phyloP scores from a whole-genome alignment of 2,888 invertebrate species.

The Digitonthophagus gazella region DNA sequence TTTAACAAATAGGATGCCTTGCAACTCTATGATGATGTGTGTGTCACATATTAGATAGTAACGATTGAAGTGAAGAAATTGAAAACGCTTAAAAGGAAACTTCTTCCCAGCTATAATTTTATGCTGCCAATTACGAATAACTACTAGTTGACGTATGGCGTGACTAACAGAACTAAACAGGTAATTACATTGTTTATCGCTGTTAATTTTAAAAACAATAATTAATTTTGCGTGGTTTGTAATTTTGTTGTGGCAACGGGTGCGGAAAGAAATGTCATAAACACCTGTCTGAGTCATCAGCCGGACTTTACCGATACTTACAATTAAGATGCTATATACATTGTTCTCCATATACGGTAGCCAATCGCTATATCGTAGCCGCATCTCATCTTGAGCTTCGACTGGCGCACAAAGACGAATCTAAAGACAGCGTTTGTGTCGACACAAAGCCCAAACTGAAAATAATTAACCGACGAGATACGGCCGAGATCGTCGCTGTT shows the following conservation, averaged over 20 bases:
- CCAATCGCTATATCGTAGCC: neutral
- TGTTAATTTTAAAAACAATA: neutral
- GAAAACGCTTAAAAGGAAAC: neutral
- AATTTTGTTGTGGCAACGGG: neutral
- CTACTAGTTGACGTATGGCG: neutral
- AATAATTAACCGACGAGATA: neutral
- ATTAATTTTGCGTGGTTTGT: neutral
- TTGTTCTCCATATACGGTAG: neutral
- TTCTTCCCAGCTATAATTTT: neutral
- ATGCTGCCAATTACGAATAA: neutral
- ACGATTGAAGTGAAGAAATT: neutral
- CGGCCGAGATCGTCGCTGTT: neutral
- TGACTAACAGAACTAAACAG: neutral
- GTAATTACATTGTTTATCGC: neutral
- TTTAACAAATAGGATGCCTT: neutral
- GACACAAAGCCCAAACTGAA: neutral
- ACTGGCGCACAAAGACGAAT: neutral
- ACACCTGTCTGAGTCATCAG: neutral
- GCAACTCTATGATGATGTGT: neutral
- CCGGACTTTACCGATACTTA: neutral
- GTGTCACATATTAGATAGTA: neutral
- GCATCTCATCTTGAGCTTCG: neutral
- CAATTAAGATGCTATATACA: neutral
- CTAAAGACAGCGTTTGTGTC: neutral
- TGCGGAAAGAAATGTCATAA: neutral